Evolutionary conservation across 2,113 vertebrate species (phyloP).

Genomic region (Ageneiosus marmoratus): DNA sequence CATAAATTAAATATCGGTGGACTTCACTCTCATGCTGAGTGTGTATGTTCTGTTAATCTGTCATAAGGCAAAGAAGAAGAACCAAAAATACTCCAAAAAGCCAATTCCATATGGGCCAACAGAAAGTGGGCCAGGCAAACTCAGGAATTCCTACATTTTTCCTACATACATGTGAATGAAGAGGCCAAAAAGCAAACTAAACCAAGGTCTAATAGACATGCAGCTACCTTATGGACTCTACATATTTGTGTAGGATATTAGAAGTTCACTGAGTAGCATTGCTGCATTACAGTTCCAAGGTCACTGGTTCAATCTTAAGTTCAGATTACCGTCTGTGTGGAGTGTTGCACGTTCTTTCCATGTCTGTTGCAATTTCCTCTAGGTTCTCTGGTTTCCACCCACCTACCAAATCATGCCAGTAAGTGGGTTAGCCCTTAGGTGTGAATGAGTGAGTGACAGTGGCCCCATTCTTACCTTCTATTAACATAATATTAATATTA

Average conservation of each 20-base stretch:
- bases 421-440: neutral
- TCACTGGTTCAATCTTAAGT: neutral
- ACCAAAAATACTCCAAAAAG: constrained; percentile 56
- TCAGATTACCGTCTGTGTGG: neutral
- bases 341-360: neutral
- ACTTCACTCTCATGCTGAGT: constrained; percentile 7
- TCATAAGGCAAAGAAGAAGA: constrained; percentile 12
- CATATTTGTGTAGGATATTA: neutral
- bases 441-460: neutral
- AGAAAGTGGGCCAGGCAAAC: neutral
- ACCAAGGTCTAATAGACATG: neutral
- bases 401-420: neutral
- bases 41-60: constrained; percentile 35
- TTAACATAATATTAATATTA: too few species aligned
- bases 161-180: neutral
- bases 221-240: neutral
- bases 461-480: too few species aligned
- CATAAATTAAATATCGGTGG: constrained; percentile 27
- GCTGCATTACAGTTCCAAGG: neutral
- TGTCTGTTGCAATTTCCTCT: neutral
- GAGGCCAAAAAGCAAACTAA: neutral
- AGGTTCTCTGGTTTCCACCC: neutral
- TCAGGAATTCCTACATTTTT: constrained; percentile 24
- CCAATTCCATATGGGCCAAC: constrained; percentile 42
- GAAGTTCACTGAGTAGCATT: neutral